A percentile compares a stretch with the other conserved stretches of the same genome.
phyloP scores from a whole-genome alignment of 2,113 vertebrate genomes.

The Psilopogon haemacephalus region DNA sequence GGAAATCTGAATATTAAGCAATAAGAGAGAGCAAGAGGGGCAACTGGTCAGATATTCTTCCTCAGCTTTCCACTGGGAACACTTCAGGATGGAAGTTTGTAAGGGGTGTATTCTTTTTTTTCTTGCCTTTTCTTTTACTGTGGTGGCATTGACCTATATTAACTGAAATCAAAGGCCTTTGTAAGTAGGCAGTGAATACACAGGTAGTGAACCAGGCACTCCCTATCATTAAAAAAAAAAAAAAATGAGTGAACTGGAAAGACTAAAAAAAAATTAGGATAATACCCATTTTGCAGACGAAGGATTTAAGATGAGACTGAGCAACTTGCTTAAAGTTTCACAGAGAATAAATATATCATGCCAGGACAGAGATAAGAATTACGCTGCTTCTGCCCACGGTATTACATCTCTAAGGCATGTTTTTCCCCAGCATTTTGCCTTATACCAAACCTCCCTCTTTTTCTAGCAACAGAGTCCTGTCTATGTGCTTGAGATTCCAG shows the following conservation, averaged over 20 bases:
- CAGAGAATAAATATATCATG: background rate
- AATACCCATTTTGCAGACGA: background rate
- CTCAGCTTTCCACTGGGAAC: background rate
- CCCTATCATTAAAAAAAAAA: background rate
- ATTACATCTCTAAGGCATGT: background rate
- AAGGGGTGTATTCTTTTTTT: background rate
- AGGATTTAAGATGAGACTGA: background rate
- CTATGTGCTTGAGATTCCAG: constrained; percentile 7
- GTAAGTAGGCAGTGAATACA: background rate
- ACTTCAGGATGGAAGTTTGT: background rate
- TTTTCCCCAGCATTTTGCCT: background rate
- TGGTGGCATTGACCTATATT: background rate
- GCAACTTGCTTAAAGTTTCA: constrained; percentile 6
- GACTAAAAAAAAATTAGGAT: background rate
- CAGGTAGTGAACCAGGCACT: background rate
- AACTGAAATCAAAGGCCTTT: background rate
- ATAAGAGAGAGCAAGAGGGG: background rate
- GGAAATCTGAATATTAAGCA: background rate
- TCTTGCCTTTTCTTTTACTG: background rate
- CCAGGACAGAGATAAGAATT: background rate
- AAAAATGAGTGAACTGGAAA: background rate
- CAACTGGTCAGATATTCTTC: background rate
- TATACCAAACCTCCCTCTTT: background rate
- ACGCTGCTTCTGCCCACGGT: background rate
- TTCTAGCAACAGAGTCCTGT: background rate